Evolutionary conservation across 2,888 invertebrate genomes (phyloP).

Genomic region (Patella caerulea): DNA sequence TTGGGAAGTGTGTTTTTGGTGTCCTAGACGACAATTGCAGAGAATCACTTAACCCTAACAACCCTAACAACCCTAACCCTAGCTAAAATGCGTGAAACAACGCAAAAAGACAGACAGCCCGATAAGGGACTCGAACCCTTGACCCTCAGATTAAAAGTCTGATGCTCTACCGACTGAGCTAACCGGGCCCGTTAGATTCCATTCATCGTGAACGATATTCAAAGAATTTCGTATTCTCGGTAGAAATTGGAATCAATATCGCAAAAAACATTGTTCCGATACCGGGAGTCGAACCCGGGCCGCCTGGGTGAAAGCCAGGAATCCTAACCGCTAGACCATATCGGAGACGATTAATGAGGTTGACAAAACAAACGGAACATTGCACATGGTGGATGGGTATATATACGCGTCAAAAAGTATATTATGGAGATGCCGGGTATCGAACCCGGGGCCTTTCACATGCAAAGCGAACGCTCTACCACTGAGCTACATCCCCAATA

Average conservation of each 20-base stretch:
- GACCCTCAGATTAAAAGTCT: conserved; percentile 40
- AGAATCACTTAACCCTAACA: no score
- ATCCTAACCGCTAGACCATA: conserved; percentile 11
- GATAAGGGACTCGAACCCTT: conserved; percentile 33
- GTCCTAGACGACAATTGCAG: no score
- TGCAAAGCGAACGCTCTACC: conserved; percentile 43
- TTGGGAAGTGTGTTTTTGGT: no score
- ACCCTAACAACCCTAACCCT: no score
- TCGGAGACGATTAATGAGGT: neutral
- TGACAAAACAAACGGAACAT: no score
- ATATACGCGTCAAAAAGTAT: no score
- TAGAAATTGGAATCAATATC: no score
- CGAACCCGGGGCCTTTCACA: conserved; percentile 49
- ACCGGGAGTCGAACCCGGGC: conserved; percentile 13
- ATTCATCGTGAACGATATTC: no score
- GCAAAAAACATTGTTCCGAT: neutral
- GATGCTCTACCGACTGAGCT: conserved; percentile 40
- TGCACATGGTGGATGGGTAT: neutral
- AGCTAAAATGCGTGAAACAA: no score
- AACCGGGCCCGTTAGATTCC: conserved; percentile 23
- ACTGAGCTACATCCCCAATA: conserved; percentile 20
- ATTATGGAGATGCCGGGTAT: conserved; percentile 43
- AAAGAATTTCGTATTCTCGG: no score
- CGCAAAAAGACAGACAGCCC: no score
- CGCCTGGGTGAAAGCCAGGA: conserved; percentile 13